A percentile compares a stretch with the other conserved stretches of the same genome.
phyloP scores from a whole-genome alignment of 2,888 invertebrate species.

The Psylliodes chrysocephalus region DNA sequence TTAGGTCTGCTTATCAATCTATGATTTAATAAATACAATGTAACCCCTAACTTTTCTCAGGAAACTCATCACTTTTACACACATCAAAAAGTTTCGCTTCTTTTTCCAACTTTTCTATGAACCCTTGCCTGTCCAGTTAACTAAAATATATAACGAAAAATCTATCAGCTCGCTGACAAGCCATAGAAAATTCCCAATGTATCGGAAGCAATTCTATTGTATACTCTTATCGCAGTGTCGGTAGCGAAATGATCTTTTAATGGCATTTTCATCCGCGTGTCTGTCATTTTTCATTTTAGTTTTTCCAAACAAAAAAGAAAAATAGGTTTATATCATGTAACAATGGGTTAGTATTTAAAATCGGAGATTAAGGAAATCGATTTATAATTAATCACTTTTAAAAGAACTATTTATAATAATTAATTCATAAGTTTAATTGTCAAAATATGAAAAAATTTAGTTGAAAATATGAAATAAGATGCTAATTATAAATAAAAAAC shows the following conservation, averaged over 20 bases:
- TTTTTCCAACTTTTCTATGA: neutral
- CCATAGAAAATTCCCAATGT: conserved; percentile 36
- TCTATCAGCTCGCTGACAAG: conserved; percentile 27
- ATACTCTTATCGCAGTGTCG: conserved; percentile 36
- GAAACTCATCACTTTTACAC: neutral
- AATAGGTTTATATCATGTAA: too few species aligned
- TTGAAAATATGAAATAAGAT: too few species aligned
- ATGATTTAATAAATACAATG: neutral
- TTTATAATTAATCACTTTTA: too few species aligned
- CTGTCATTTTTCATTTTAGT: conserved; percentile 40
- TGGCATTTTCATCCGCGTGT: conserved; percentile 38
- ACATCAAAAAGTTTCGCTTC: neutral
- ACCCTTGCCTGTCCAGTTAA: conserved; percentile 7
- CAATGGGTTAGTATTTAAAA: too few species aligned
- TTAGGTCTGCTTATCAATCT: too few species aligned
- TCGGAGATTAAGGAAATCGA: too few species aligned
- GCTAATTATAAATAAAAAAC: too few species aligned
- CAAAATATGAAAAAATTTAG: too few species aligned
- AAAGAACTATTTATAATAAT: too few species aligned
- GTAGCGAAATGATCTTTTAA: conserved; percentile 35
- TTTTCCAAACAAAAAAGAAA: conserved; percentile 12
- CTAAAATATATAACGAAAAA: conserved; percentile 31
- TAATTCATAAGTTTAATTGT: too few species aligned
- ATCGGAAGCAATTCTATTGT: conserved; percentile 39
- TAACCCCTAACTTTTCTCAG: too few species aligned